Evolutionary conservation across 2,797 vertebrate genomes (phyloP).

Genomic region (Pelodytes ibericus): DNA sequence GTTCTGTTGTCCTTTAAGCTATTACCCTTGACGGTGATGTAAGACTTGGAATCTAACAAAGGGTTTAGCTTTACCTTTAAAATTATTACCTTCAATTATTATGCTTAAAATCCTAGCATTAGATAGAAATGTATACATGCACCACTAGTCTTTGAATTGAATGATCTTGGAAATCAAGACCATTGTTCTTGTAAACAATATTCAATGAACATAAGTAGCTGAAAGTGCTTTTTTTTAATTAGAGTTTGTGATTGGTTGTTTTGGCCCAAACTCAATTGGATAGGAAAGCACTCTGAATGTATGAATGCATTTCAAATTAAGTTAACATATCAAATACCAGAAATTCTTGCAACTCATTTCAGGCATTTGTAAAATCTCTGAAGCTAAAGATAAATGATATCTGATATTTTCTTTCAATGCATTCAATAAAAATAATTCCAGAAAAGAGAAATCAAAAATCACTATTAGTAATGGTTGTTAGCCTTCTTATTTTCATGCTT

Average conservation of each 20-base stretch:
- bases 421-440: constrained; percentile 34
- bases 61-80: not conserved
- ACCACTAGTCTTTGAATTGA: constrained; percentile 17
- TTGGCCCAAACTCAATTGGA: constrained; percentile 50
- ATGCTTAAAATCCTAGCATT: not conserved
- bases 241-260: constrained; percentile 48
- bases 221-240: constrained; percentile 54
- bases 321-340: constrained; percentile 54
- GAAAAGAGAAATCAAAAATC: constrained; percentile 32
- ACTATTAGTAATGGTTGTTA: not conserved
- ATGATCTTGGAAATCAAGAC: constrained; percentile 49
- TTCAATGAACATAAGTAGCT: constrained; percentile 50
- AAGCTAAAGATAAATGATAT: constrained; percentile 38
- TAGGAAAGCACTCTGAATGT: constrained; percentile 38
- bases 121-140: constrained; percentile 19
- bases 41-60: too few relatives aligned
- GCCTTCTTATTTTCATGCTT: too few relatives aligned
- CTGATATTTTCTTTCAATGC: constrained; percentile 31
- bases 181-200: constrained; percentile 54
- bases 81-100: not conserved
- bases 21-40: too few relatives aligned
- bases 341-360: constrained; percentile 34
- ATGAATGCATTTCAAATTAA: constrained; percentile 50
- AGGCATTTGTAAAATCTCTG: constrained; percentile 40
- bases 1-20: too few relatives aligned